Evolutionary conservation across 2,113 vertebrate species (phyloP).

Genomic region (Nannospalax galili): DNA sequence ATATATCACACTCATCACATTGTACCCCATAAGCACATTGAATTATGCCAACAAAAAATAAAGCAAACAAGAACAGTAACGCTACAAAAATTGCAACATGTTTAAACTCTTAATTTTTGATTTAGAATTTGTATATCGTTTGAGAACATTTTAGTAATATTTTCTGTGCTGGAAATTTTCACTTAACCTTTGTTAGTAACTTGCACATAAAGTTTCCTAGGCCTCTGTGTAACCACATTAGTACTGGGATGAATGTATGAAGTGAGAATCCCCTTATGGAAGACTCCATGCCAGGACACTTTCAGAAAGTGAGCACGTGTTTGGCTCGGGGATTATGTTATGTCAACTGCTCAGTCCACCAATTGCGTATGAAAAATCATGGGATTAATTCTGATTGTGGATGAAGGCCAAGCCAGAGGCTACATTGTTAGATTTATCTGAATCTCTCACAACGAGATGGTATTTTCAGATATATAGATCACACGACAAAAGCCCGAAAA

Average conservation of each 20-base stretch:
- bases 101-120: neutral
- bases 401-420: neutral
- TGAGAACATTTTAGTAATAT: neutral
- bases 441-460: neutral
- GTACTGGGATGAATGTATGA: neutral
- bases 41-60: neutral
- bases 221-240: too few species aligned
- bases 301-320: neutral
- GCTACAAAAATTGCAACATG: neutral
- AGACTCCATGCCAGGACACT: too few species aligned
- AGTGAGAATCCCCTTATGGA: neutral
- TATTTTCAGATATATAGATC: neutral
- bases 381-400: conserved; percentile 26
- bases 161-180: neutral
- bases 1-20: neutral
- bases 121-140: neutral
- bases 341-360: neutral
- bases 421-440: conserved; percentile 16
- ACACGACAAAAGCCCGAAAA: neutral
- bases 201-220: neutral
- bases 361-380: neutral
- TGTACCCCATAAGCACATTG: neutral
- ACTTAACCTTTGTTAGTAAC: neutral
- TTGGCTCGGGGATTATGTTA: neutral
- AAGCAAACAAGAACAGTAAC: neutral